phyloP scores from a whole-genome alignment of 2,113 vertebrate genomes.

The Psittacara wagleri region DNA sequence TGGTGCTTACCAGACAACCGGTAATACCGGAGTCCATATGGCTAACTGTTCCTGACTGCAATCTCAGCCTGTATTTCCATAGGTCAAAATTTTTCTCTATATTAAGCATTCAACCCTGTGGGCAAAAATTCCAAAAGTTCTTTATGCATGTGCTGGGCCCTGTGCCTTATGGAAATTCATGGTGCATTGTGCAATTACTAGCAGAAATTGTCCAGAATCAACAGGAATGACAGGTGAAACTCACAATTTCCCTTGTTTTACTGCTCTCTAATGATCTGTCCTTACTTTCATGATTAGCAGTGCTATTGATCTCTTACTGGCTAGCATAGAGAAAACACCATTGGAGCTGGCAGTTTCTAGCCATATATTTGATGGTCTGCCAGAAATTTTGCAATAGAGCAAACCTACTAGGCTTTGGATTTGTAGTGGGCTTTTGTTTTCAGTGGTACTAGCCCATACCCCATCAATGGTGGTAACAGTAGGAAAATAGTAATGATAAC shows the following conservation, averaged over 20 bases:
- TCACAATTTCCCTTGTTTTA: constrained; percentile 26
- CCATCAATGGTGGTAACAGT: not conserved
- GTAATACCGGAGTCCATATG: not conserved
- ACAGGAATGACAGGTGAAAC: constrained; percentile 31
- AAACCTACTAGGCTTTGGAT: not conserved
- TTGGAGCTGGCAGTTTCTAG: constrained; percentile 13
- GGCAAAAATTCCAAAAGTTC: constrained; percentile 16
- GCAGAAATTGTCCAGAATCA: constrained; percentile 30
- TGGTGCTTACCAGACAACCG: not conserved
- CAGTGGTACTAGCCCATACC: not conserved
- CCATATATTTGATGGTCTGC: not conserved
- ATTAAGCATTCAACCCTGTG: constrained; percentile 11
- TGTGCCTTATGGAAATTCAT: constrained; percentile 35
- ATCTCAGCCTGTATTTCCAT: not conserved
- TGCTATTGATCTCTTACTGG: constrained; percentile 13
- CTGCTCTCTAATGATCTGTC: not conserved
- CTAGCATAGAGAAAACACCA: not conserved
- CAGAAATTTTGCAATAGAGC: not conserved
- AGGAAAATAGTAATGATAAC: not conserved
- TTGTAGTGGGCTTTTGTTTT: not conserved
- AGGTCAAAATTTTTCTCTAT: not conserved
- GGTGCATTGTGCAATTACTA: constrained; percentile 35
- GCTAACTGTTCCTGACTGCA: not conserved
- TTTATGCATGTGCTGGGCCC: not conserved
- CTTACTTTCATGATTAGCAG: constrained; percentile 3